Evolutionary conservation across 2,797 vertebrate species (phyloP).

Genomic region (Gymnodraco acuticeps): DNA sequence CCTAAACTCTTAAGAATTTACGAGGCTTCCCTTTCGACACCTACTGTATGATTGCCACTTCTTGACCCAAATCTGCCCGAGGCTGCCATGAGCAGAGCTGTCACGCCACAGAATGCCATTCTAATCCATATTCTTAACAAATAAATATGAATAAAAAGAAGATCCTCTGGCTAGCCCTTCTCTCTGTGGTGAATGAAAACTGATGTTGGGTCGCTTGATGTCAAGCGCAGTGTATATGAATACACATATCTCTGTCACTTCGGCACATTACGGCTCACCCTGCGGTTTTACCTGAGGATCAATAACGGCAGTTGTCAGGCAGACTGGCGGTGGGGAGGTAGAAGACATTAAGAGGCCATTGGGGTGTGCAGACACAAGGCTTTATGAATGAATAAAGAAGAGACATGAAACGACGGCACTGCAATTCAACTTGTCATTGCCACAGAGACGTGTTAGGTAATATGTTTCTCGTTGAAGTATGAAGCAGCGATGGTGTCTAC

Average conservation of each 20-base stretch:
- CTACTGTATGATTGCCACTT: conserved; percentile 55
- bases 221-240: conserved; percentile 31
- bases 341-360: conserved; percentile 20
- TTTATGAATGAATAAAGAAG: conserved; percentile 41
- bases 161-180: conserved; percentile 14
- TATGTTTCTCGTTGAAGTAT: conserved; percentile 26
- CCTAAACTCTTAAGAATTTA: conserved; percentile 30
- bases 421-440: conserved; percentile 15
- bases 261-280: conserved; percentile 30
- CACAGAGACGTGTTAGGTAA: conserved; percentile 27
- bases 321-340: conserved; percentile 18
- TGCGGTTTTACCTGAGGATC: conserved; percentile 61
- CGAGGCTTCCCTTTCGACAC: conserved; percentile 39
- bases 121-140: conserved; percentile 20
- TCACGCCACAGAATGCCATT: conserved; percentile 30
- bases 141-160: not conserved
- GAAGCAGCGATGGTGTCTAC: conserved; percentile 21
- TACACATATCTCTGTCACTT: conserved; percentile 51
- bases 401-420: not conserved
- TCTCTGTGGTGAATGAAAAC: conserved; percentile 41
- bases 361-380: conserved; percentile 1
- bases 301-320: conserved; percentile 46
- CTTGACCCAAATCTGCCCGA: conserved; percentile 73
- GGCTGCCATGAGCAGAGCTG: conserved; percentile 38
- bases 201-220: conserved; percentile 34